Conservation (phyloP, 2,888 invertebrate genomes). For the Diarsia rubi region DNA sequence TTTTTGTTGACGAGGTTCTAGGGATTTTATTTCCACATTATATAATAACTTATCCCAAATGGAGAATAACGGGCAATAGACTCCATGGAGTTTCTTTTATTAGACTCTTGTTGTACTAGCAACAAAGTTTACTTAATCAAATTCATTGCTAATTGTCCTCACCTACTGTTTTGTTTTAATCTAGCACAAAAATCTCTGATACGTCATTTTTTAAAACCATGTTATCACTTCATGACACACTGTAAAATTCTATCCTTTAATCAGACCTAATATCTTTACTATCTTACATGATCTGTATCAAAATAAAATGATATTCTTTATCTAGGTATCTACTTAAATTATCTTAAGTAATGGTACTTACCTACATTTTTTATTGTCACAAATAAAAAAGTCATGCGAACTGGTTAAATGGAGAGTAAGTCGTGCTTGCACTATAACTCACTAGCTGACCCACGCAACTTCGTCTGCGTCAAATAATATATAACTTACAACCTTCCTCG, state of each 20-base stretch:
- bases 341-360: conserved; percentile 22
- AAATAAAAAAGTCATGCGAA: not conserved
- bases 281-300: conserved; percentile 52
- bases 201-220: conserved; percentile 19
- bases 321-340: conserved; percentile 12
- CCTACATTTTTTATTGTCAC: conserved; percentile 1
- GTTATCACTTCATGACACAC: conserved; percentile 41
- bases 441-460: too few relatives aligned
- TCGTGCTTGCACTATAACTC: not conserved
- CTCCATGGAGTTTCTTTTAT: not conserved
- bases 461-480: too few relatives aligned
- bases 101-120: not conserved
- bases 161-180: conserved; percentile 27
- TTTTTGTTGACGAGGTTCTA: not conserved
- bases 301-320: conserved; percentile 39
- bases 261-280: conserved; percentile 44
- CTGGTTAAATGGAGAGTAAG: not conserved
- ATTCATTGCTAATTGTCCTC: conserved; percentile 9
- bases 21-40: too few relatives aligned
- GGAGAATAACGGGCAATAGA: not conserved
- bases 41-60: not conserved
- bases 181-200: conserved; percentile 26
- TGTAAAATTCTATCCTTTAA: conserved; percentile 35
- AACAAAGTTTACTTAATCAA: not conserved
- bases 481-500: too few relatives aligned